Base-by-base conservation (phyloP, 2,113 vertebrate species). In the Trogon melanurus region DNA sequence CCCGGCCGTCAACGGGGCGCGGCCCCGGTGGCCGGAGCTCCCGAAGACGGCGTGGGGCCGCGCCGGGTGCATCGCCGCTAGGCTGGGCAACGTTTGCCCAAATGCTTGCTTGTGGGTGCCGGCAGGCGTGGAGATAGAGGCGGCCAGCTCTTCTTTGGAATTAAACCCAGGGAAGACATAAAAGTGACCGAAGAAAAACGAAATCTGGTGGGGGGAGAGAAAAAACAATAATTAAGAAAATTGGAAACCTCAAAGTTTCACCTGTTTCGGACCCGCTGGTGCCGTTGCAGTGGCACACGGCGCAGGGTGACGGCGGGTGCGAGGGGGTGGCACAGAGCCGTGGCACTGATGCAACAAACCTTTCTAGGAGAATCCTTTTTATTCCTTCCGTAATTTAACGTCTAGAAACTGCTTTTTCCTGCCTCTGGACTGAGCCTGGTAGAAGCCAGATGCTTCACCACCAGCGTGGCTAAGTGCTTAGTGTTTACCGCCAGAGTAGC, bases 1-100 rank as follows among this genome's bases (percentile, higher is more conserved):
- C 36, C 36, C 36, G 17, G 51, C 23, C 3, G 3, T 22, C 21
- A 9, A 6, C 7, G 1, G 6, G 11, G n/a, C 16, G 64, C 11
- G 9, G 45, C 36, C 9, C 4, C 2, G 4, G 45, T 13, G 3
- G 6, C 13, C 1, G 15, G 13, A 13, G 74, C 2, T 23, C 4
- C 6, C 2, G 14, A 3, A 1, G 34, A 4, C 1, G 7, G 0
- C 7, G 34, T 3, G 53, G 21, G 54, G 25, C 5, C 1, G 15
- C 1, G 6, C 4, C 2, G 26, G 26, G 22, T 19, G 1, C 4
- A 3, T 19, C 7, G n/a, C 79, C 16, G n/a, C 29, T 60, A 2
- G 2, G 16, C 22, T 48, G 53, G 66, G 61, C 57, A n/a, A 0
- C 9, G 34, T n/a, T 82, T 47, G 65, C 57, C 22, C 45, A 3